Evolutionary conservation across 2,113 vertebrate species (phyloP).

Genomic region (Gobius niger): DNA sequence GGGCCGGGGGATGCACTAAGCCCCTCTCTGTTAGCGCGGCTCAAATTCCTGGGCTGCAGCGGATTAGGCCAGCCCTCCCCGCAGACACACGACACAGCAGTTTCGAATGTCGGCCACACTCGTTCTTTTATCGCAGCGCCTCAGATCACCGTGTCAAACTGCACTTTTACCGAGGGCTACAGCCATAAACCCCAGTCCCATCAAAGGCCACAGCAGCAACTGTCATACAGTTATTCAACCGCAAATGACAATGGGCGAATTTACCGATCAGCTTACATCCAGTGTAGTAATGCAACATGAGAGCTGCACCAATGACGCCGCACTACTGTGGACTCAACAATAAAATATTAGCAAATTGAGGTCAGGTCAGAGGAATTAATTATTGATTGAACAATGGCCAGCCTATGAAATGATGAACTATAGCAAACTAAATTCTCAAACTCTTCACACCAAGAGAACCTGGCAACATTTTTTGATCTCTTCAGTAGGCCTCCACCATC

Average conservation of each 20-base stretch:
- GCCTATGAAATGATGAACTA: too few species aligned
- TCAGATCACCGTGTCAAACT: constrained; percentile 7
- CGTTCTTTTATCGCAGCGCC: constrained; percentile 8
- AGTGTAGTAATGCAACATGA: neutral
- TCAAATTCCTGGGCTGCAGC: constrained; percentile 65
- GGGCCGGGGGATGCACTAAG: constrained; percentile 47
- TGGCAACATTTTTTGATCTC: too few species aligned
- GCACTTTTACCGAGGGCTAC: neutral
- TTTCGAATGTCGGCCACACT: constrained; percentile 48
- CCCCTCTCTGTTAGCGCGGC: constrained; percentile 32
- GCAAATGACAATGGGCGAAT: neutral
- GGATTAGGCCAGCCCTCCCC: constrained; percentile 63
- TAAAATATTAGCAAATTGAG: too few species aligned
- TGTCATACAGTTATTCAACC: neutral
- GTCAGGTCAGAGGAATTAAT: too few species aligned
- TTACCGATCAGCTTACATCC: neutral
- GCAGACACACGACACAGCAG: constrained; percentile 32
- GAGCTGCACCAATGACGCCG: neutral
- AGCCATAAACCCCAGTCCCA: neutral
- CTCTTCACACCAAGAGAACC: too few species aligned
- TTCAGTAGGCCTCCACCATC: too few species aligned
- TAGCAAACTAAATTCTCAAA: too few species aligned
- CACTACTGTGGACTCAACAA: too few species aligned
- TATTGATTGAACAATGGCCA: too few species aligned
- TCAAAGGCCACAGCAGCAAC: neutral